Base-by-base conservation (phyloP, 2,113 vertebrate genomes). In the Rhegmatorhina hoffmannsi region DNA sequence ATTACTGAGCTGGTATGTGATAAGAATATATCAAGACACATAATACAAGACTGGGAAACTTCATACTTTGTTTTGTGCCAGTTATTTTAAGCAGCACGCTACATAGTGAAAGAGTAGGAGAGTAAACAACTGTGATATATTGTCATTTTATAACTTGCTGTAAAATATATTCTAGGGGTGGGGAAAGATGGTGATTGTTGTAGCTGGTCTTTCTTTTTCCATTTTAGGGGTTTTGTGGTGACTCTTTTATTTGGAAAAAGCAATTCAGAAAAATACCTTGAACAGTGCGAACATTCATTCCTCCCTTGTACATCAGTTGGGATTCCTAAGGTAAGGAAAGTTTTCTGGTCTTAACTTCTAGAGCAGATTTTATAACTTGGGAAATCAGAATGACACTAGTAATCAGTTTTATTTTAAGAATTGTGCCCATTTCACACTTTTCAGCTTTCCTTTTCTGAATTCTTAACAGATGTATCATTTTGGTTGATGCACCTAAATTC, bases 241-340 rank as follows among this genome's bases (percentile, higher is more conserved):
- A 99, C 98, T 93, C 98, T 99, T 91, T 98, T 99, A 75, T 99
- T 99, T 98, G 99, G 99, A 97, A 99, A 99, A 98, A 99, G 98
- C 97, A 99, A 98, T 96, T 99, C 99, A 3, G 99, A 99, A 97
- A 99, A 98, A 90, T 98, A 99, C 93, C 98, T 99, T 92, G 99
- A 99, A 75, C 99, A 98, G 98, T 99, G 99, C 95, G 99, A 99
- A 84, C 99, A 99, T 88, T 99, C 99, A 0, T 99, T 99, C 97
- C 98, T 99, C 97, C 98, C 99, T 75, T 97, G 98, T 84, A 98
- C 98, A 25, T 98, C 98, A 83, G 95, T 99, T 93, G 99, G 99
- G 70, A 98, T 99, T 95, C 92, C 98, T 75, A 99, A 99, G 99
- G 99, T 99, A 98, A 96, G 95, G 29, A 84, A 53, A 75, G 2